Percentiles rank a stretch among this genome's conserved stretches.
phyloP scores from a whole-genome alignment of 2,797 vertebrate species.

The Tympanoctomys barrerae region DNA sequence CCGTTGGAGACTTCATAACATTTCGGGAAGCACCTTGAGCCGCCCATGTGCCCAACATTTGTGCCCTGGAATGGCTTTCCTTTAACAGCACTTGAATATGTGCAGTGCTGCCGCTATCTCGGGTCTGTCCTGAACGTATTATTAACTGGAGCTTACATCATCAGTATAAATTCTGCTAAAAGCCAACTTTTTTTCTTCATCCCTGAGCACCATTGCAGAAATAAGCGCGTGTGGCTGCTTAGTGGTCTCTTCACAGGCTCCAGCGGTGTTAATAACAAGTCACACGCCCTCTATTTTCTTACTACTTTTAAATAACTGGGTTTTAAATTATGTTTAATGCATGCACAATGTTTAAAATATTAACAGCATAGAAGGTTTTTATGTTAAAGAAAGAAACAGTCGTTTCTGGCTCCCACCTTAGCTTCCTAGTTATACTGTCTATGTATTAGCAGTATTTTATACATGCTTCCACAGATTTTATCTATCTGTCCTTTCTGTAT shows the following conservation, averaged over 20 bases:
- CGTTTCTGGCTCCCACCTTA: neutral
- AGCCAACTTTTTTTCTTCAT: constrained; percentile 24
- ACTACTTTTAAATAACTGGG: constrained; percentile 64
- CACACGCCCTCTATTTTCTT: constrained; percentile 31
- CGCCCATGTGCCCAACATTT: constrained; percentile 75
- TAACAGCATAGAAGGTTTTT: constrained; percentile 43
- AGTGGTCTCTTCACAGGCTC: constrained; percentile 7
- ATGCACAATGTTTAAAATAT: constrained; percentile 44
- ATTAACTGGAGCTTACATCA: constrained; percentile 53
- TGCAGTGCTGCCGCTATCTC: constrained; percentile 29
- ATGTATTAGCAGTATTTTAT: constrained; percentile 26
- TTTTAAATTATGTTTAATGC: constrained; percentile 46
- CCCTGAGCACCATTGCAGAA: constrained; percentile 44
- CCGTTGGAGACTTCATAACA: constrained; percentile 56
- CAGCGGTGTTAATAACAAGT: constrained; percentile 43
- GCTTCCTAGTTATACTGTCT: neutral
- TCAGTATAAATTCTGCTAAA: constrained; percentile 56
- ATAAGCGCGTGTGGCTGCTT: constrained; percentile 19
- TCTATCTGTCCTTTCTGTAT: neutral
- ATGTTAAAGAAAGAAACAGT: neutral
- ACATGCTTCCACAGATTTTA: constrained; percentile 51
- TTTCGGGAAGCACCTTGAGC: constrained; percentile 65
- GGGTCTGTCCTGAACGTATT: constrained; percentile 55
- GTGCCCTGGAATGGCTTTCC: constrained; percentile 62
- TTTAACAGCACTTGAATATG: constrained; percentile 61